Evolutionary conservation across 2,113 vertebrate species (phyloP).

Genomic region (Perca flavescens): DNA sequence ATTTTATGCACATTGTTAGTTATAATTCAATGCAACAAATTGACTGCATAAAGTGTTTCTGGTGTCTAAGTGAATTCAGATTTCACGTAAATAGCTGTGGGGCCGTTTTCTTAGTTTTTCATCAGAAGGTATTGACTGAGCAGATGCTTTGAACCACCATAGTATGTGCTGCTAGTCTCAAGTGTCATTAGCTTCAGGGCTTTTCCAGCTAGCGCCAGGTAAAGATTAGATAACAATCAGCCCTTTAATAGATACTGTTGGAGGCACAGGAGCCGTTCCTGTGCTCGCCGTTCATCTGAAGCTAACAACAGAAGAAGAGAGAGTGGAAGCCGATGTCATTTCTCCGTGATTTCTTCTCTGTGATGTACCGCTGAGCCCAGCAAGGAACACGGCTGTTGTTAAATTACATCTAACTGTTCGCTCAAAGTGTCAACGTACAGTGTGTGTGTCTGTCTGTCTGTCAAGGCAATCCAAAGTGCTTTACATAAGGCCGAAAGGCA

Average conservation of each 20-base stretch:
- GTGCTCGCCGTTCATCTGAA: conserved; percentile 69
- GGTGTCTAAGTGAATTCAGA: conserved; percentile 68
- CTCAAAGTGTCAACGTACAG: conserved; percentile 22
- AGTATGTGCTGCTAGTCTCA: conserved; percentile 83
- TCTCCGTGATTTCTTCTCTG: conserved; percentile 56
- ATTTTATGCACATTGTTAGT: conserved; percentile 64
- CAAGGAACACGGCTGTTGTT: conserved; percentile 46
- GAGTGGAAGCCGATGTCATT: conserved; percentile 60
- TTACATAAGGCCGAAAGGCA: neutral
- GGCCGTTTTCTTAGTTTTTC: conserved; percentile 63
- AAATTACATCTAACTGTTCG: conserved; percentile 57
- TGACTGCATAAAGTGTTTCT: conserved; percentile 70
- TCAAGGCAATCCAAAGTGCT: neutral
- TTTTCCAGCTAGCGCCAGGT: conserved; percentile 83
- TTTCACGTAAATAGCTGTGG: conserved; percentile 71
- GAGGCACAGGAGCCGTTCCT: conserved; percentile 76
- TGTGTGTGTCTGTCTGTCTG: conserved; percentile 8
- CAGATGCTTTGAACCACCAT: conserved; percentile 81
- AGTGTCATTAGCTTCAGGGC: conserved; percentile 85
- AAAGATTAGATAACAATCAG: conserved; percentile 88
- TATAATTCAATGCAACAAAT: conserved; percentile 76
- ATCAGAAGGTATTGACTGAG: conserved; percentile 77
- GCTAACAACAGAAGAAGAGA: conserved; percentile 70
- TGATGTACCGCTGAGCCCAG: conserved; percentile 56
- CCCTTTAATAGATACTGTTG: conserved; percentile 83